Conservation (phyloP, 2,888 invertebrate species). For the Ecliptopera silaceata region DNA sequence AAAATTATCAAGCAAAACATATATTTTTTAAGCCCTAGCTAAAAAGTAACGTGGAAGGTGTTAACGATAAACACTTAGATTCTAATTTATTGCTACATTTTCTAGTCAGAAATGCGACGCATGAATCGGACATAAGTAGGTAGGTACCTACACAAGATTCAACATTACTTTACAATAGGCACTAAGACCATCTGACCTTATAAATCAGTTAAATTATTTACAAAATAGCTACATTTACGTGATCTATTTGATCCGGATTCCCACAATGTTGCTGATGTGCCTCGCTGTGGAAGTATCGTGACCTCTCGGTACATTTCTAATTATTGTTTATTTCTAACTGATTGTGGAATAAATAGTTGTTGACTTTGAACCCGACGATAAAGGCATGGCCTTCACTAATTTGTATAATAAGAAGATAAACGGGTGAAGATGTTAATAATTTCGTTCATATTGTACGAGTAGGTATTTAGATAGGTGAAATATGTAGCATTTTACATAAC, state of each 20-base stretch:
- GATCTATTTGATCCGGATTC: slow-evolving; percentile 39
- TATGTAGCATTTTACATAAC: neutral
- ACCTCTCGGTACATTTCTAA: slow-evolving; percentile 39
- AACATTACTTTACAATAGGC: too few species aligned
- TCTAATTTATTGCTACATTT: too few species aligned
- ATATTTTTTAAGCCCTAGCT: neutral
- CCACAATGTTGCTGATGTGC: slow-evolving; percentile 35
- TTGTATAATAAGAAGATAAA: neutral
- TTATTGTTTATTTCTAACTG: slow-evolving; percentile 21
- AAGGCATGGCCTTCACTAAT: slow-evolving; percentile 7
- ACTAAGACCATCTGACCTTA: too few species aligned
- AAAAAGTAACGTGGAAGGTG: neutral
- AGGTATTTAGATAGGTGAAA: too few species aligned
- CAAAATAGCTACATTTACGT: neutral
- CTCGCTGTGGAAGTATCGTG: slow-evolving; percentile 29
- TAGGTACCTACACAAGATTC: too few species aligned
- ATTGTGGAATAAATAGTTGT: slow-evolving; percentile 16
- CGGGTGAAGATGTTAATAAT: neutral
- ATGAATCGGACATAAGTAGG: too few species aligned
- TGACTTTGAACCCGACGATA: slow-evolving; percentile 29
- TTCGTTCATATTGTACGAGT: neutral
- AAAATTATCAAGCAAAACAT: neutral
- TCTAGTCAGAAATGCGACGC: too few species aligned
- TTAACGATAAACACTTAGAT: too few species aligned
- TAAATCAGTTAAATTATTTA: neutral